phyloP scores from a whole-genome alignment of 2,888 invertebrate species.

The Leptinotarsa haldemani region DNA sequence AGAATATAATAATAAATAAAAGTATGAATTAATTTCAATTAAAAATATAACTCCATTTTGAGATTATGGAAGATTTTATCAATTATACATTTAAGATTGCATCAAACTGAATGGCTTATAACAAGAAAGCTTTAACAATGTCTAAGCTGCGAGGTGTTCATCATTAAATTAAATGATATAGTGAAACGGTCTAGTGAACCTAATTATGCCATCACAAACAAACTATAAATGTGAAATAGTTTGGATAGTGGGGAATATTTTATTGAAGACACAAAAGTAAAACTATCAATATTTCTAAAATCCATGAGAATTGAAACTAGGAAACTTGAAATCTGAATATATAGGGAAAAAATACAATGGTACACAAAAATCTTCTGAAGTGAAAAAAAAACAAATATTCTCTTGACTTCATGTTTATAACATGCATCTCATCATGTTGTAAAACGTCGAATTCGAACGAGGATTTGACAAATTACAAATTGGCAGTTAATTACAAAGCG shows the following conservation, averaged over 20 bases:
- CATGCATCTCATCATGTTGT: too few species aligned
- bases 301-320: too few species aligned
- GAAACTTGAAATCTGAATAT: too few species aligned
- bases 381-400: too few species aligned
- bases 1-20: too few species aligned
- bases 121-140: slow-evolving; percentile 28
- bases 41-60: background rate
- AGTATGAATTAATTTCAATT: background rate
- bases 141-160: slow-evolving; percentile 28
- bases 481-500: too few species aligned
- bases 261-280: background rate
- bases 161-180: slow-evolving; percentile 41
- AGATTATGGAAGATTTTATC: background rate
- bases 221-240: slow-evolving; percentile 30
- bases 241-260: slow-evolving; percentile 15
- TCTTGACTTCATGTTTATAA: too few species aligned
- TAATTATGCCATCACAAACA: slow-evolving; percentile 32
- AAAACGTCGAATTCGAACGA: too few species aligned
- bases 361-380: too few species aligned
- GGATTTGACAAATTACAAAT: too few species aligned
- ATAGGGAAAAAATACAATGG: too few species aligned
- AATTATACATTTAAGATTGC: slow-evolving; percentile 13
- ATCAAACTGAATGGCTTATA: slow-evolving; percentile 27
- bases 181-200: slow-evolving; percentile 38
- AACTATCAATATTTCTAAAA: background rate